Evolutionary conservation across 64 coral and sea anemone species (phyloP).

Genomic region (Pocillopora verrucosa): DNA sequence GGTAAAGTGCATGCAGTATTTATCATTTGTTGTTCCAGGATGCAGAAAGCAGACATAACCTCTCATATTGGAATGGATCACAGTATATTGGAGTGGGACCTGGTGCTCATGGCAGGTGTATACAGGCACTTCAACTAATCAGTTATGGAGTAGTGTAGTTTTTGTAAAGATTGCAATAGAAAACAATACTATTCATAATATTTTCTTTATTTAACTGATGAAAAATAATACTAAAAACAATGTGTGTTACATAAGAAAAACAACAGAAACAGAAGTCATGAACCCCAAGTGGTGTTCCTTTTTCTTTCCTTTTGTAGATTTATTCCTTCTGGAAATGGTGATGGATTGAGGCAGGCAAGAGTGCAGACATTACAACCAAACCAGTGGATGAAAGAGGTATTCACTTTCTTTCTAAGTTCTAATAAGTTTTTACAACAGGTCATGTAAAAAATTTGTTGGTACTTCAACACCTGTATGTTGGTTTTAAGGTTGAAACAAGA

Average conservation of each 20-base stretch:
- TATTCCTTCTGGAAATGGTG: neutral
- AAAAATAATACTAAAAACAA: no score
- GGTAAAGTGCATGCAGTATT: neutral
- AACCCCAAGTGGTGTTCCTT: neutral
- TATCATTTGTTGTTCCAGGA: constrained; percentile 39
- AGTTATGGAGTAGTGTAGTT: no score
- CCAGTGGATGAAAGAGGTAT: constrained; percentile 75
- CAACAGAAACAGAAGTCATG: no score
- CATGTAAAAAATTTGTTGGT: neutral
- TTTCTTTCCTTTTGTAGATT: constrained; percentile 17
- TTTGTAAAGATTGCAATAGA: no score
- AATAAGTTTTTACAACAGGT: neutral
- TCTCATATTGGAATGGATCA: constrained; percentile 73
- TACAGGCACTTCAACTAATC: no score
- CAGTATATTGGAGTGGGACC: constrained; percentile 83
- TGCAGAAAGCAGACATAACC: constrained; percentile 74
- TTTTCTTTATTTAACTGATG: no score
- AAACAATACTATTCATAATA: no score
- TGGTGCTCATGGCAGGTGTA: constrained; percentile 77
- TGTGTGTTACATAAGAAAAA: no score
- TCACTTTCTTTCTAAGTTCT: neutral
- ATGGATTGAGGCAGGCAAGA: constrained; percentile 50
- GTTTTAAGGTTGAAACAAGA: constrained; percentile 32
- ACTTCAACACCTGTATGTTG: neutral
- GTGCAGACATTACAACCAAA: constrained; percentile 75